These are phyloP conservation scores for Euura saliciscinereae DNA, from an alignment of 1,140 invertebrate genomes.

Conservation along the genomic window DNA sequence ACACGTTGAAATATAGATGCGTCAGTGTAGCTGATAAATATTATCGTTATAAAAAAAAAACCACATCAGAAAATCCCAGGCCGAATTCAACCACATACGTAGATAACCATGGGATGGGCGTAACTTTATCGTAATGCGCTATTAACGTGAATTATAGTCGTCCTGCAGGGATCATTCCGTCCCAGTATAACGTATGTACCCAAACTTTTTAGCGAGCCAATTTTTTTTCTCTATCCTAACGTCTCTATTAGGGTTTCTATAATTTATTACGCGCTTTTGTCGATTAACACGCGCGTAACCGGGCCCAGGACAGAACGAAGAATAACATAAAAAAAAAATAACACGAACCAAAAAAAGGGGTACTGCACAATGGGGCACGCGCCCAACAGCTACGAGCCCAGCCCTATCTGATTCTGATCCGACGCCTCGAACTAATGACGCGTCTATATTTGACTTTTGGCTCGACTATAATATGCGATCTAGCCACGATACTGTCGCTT, in stretches of 20 bases:
- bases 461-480: constrained; percentile 8
- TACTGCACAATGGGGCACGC: constrained; percentile 55
- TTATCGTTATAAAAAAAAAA: no score
- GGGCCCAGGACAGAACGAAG: constrained; percentile 30
- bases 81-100: neutral
- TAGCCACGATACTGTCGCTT: neutral
- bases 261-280: constrained; percentile 59
- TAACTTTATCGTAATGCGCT: neutral
- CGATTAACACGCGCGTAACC: constrained; percentile 57
- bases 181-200: neutral
- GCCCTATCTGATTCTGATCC: constrained; percentile 56
- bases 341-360: constrained; percentile 41
- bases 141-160: constrained; percentile 1
- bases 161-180: neutral
- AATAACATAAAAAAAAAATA: constrained; percentile 18
- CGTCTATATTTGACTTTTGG: constrained; percentile 45
- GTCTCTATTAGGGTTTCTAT: constrained; percentile 57
- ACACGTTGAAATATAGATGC: no score
- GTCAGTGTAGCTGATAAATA: no score
- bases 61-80: no score
- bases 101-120: neutral
- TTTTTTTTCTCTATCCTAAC: constrained; percentile 28
- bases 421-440: constrained; percentile 53
- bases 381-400: constrained; percentile 37
- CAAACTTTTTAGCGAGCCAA: constrained; percentile 9